A percentile compares a stretch with the other conserved stretches of the same genome.
These are phyloP conservation scores for Nephrocerus scutellatus DNA, from an alignment of 2,888 invertebrate species.

Conservation along the genomic window DNA sequence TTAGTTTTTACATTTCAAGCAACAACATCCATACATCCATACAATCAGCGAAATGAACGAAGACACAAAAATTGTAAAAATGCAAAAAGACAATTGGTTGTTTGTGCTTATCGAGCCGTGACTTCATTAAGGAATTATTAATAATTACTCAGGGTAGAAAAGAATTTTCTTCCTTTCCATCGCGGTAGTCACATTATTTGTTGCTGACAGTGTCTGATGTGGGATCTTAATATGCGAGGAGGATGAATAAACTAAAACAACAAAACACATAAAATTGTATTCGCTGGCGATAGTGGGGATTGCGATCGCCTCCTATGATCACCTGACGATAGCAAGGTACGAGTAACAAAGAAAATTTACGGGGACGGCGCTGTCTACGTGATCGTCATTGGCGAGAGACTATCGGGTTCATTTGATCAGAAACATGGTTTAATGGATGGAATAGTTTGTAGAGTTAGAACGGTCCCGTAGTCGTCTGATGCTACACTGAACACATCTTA, in stretches of 20 bases:
- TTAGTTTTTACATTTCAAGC: no score
- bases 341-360: neutral
- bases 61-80: slow-evolving; percentile 16
- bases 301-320: slow-evolving; percentile 12
- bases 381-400: slow-evolving; percentile 17
- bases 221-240: no score
- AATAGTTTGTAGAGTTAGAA: no score
- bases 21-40: slow-evolving; percentile 5
- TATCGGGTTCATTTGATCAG: slow-evolving; percentile 15
- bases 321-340: slow-evolving; percentile 11
- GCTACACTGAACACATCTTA: no score
- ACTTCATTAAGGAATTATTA: slow-evolving; percentile 30
- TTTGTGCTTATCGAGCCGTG: slow-evolving; percentile 26
- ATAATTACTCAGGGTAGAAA: slow-evolving; percentile 25
- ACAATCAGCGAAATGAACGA: slow-evolving; percentile 1
- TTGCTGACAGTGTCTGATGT: slow-evolving; percentile 3
- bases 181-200: no score
- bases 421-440: no score
- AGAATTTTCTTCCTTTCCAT: slow-evolving; percentile 17
- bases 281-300: neutral
- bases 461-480: no score
- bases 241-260: no score
- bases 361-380: slow-evolving; percentile 6
- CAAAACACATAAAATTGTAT: no score
- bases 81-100: slow-evolving; percentile 26